Base-by-base conservation (phyloP, 2,797 vertebrate genomes). In the Discoglossus pictus region DNA sequence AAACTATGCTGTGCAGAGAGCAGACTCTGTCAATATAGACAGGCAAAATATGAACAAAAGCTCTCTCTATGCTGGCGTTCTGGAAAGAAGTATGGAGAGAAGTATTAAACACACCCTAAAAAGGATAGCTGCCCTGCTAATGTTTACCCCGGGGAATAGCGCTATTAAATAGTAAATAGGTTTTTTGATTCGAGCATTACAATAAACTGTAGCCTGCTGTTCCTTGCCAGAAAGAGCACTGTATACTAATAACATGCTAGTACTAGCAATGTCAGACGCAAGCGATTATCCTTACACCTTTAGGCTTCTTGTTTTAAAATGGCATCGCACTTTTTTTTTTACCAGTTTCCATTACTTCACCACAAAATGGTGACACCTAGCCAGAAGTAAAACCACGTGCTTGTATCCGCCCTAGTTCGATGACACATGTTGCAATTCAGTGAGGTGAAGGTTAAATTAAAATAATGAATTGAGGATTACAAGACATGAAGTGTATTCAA, bases 1-100 rank as follows among this genome's bases (percentile, higher is more conserved):
- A 83, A 86, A 84, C 80, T 77, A 80, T 72, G 79, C 76, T 65
- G 74, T 83, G 82, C 81, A 79, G 85, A 78, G 78, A 73, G 81
- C 83, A 86, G 74, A 78, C 79, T 72, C 66, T 84, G 69, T 82
- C 82, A 83, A 81, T 87, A 79, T 82, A 83, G 80, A 76, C 76
- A 74, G 81, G 76, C 79, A 72, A 43, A 76, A 78, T 80, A 79
- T 69, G 74, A 84, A 82, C 80, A 83, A 80, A 83, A 78, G 83
- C 82, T 78, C 70, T 75, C 77, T 86, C 78, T 82, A 74, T 73
- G 60, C 64, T 68, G 75, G 76, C 81, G 77, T 79, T 20, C 10
- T 7, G 51, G 11, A 23, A 2, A 15, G 21, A 52, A 39, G 72
- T 75, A 58, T 56, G 66, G 55, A 73, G 69, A 54, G 72, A 65